A percentile compares a stretch with the other conserved stretches of the same genome.
These are phyloP conservation scores for Macroteleia sp. DNA, from an alignment of 2,888 invertebrate genomes.

Conservation along the genomic window DNA sequence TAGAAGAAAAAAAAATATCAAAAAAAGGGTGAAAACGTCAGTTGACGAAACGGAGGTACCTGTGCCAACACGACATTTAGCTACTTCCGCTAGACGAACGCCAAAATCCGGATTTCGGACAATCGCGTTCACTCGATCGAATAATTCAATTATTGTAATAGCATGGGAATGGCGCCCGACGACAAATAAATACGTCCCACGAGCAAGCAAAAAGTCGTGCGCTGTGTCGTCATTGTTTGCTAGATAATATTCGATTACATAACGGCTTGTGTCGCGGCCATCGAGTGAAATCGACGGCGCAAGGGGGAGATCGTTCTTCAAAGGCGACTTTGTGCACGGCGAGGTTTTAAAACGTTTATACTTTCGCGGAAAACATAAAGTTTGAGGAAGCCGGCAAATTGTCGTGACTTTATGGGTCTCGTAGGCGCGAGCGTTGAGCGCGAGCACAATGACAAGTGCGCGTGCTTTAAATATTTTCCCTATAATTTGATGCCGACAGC, in stretches of 20 bases:
- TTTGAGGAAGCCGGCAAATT: conserved; percentile 37
- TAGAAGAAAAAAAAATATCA: too few relatives aligned
- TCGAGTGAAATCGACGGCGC: not conserved
- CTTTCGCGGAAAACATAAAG: conserved; percentile 25
- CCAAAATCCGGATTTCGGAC: not conserved
- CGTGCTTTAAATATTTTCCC: conserved; percentile 17
- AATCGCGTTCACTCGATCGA: conserved; percentile 4
- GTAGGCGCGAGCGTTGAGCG: not conserved
- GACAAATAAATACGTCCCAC: conserved; percentile 14
- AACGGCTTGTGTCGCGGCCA: not conserved
- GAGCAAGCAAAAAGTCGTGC: conserved; percentile 10
- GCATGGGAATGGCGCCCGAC: not conserved
- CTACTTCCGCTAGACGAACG: too few relatives aligned
- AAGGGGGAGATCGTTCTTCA: not conserved
- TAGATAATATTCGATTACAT: conserved; percentile 23
- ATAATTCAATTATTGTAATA: conserved; percentile 36
- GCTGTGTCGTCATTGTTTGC: not conserved
- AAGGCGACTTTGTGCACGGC: not conserved
- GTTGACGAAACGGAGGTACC: too few relatives aligned
- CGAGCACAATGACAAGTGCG: conserved; percentile 14
- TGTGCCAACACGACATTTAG: too few relatives aligned
- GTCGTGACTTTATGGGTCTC: conserved; percentile 18
- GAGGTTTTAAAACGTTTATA: conserved; percentile 21
- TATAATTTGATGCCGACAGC: conserved; percentile 24
- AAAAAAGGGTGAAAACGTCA: too few relatives aligned